Evolutionary conservation across 2,113 vertebrate species (phyloP), one percentile per base, ranked within the genome.

Genomic region (Sula dactylatra): DNA sequence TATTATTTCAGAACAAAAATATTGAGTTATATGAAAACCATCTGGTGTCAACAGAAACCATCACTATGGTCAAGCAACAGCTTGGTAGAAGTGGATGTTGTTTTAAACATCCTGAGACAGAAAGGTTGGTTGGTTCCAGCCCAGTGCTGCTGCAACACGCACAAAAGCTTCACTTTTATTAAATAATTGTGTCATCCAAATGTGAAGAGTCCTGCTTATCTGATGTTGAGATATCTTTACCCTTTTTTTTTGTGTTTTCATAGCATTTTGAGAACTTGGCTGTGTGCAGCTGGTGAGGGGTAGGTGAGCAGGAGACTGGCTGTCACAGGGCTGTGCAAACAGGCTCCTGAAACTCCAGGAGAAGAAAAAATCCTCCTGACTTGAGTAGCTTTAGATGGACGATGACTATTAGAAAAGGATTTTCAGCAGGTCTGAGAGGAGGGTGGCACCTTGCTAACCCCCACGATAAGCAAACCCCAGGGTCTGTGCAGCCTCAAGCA

Each of bases 11-110:
- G 93, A 55, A 62, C 50, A 73, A 92, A 90, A 91, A 90, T 61
- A 83, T 10, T 25, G 92, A 78, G 62, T 11, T 38, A 10, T 86
- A 96, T 96, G 93, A 61, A 96, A 97, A 96, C 93, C 95, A 95
- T 70, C 92, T 95, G 96, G 82, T 90, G 84, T 55, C 92, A 94
- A 59, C 54, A 95, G 85, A 88, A 90, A 70, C 76, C 88, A 72
- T 22, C 42, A 1, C 61, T 13, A 7, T 54, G 94, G 95, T 94
- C 91, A 94, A 94, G 82, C 79, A 93, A 25, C 74, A 81, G 74
- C 84, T 78, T 44, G 78, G 79, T 47, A 22, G 34, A 13, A 72
- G 59, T 31, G 50, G 87, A 34, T 70, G 71, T 16, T 80, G 71
- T 36, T 81, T 80, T 21, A 65, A 58, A 77, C 25, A 42, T 26